These are phyloP conservation scores for Lochmaea capreae DNA, from an alignment of 2,888 invertebrate genomes.

Conservation along the genomic window DNA sequence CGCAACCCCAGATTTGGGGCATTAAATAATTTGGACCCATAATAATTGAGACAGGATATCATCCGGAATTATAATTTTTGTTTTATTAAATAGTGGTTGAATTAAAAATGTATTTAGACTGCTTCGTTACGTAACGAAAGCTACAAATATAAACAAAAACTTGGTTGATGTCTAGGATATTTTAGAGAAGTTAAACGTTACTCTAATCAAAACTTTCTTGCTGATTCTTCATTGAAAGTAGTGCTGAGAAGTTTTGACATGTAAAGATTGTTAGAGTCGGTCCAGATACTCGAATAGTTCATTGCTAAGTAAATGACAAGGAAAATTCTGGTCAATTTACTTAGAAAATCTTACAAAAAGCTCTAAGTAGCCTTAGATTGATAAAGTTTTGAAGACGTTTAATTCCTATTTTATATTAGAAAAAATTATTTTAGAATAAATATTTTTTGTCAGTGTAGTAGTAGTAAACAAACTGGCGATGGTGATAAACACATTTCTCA, in stretches of 20 bases:
- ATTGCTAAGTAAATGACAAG: not conserved
- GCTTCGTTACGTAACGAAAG: too few species aligned
- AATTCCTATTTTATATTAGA: too few species aligned
- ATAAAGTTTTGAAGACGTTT: too few species aligned
- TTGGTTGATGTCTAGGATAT: not conserved
- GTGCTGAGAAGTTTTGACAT: not conserved
- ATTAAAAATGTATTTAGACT: too few species aligned
- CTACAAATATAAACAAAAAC: not conserved
- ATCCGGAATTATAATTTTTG: too few species aligned
- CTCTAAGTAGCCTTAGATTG: too few species aligned
- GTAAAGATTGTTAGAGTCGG: conserved; percentile 3
- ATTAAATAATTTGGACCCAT: conserved; percentile 39
- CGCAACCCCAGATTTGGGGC: conserved; percentile 32
- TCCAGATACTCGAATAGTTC: not conserved
- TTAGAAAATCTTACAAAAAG: too few species aligned
- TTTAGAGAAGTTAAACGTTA: not conserved
- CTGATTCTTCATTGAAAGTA: conserved; percentile 1
- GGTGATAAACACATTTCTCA: conserved; percentile 21
- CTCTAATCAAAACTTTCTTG: conserved; percentile 5
- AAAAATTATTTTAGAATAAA: too few species aligned
- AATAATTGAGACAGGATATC: conserved; percentile 34
- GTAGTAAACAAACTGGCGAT: conserved; percentile 1
- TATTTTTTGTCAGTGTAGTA: not conserved
- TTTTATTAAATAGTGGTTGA: too few species aligned
- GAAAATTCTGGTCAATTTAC: too few species aligned